Evolutionary conservation across 2,797 vertebrate species (phyloP), one percentile per base, ranked within the genome.

Genomic region (Melanotaenia parkinsoni): DNA sequence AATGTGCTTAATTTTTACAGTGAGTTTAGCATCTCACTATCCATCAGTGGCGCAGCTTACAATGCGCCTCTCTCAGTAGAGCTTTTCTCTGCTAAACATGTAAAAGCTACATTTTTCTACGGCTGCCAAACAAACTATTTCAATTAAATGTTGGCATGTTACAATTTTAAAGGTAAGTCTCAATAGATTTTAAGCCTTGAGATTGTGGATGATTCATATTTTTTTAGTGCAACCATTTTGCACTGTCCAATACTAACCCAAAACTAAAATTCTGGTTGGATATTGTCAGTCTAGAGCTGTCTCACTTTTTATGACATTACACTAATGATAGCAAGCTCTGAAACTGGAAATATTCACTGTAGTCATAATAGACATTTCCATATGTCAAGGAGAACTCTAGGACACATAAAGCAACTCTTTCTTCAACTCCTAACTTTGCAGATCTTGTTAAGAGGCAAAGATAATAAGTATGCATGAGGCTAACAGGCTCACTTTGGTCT

Each of bases 401-500:
- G 68, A 73, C 73, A 63, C 73, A 84, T 87, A 82, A 90, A 91
- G 68, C 77, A 78, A 65, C 37, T 35, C 67, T 71, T 70, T 74
- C 68, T 76, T 51, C 58, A 61, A 73, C 79, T 80, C 81, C 75
- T 66, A 35, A 32, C 82, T 83, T 72, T 74, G 64, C 72, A 79
- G 35, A 81, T 80, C 79, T 64, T 82, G 70, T 89, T 83, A 88
- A 79, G 74, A 79, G 77, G 72, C 58, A 1, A 35, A 58, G 67
- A 88, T 81, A 89, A 88, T 78, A 77, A 78, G 63, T 56, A 72
- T 72, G 74, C 83, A 83, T 85, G 82, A 87, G 84, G 78, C 85
- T 80, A 86, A 88, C 82, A 81, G 81, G 67, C 83, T 79, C 67
- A 57, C 78, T 69, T 84, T 67, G 86, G 83, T 58, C 71, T 65